These are phyloP conservation scores for Melanotaenia boesemani DNA, from an alignment of 2,797 vertebrate genomes.

Conservation along the genomic window DNA sequence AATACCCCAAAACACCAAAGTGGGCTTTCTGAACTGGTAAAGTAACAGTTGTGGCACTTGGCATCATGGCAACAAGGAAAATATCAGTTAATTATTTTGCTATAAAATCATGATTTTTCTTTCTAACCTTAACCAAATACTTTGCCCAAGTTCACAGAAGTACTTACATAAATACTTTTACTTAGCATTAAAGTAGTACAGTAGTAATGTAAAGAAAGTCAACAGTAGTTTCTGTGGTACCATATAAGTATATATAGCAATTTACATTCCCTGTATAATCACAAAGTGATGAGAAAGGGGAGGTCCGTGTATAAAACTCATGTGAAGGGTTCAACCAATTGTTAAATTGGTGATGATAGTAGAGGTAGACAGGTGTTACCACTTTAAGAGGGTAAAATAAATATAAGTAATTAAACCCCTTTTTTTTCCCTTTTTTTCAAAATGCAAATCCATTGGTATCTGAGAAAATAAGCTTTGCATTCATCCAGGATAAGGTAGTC, in stretches of 20 bases:
- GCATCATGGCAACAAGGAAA: background rate
- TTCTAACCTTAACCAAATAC: background rate
- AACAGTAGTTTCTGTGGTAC: no score
- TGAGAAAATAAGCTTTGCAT: slow-evolving; percentile 8
- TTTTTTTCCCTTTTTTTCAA: background rate
- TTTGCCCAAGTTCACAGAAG: background rate
- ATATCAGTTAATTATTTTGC: no score
- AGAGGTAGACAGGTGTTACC: background rate
- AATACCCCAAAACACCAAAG: no score
- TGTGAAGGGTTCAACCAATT: background rate
- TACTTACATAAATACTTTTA: background rate
- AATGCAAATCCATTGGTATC: background rate
- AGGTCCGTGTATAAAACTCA: background rate
- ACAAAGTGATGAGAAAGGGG: background rate
- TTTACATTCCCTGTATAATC: background rate
- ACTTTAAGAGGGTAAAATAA: background rate
- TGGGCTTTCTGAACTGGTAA: background rate
- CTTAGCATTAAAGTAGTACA: background rate
- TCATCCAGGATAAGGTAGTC: slow-evolving; percentile 14
- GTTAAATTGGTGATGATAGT: background rate
- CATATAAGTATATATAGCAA: background rate
- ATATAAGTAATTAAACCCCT: no score
- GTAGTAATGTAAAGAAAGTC: no score
- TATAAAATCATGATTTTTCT: background rate
- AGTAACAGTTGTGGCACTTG: background rate